Conservation (phyloP, 35 echinoderm and acorn worm species). For the Holothuria glaberrima region DNA sequence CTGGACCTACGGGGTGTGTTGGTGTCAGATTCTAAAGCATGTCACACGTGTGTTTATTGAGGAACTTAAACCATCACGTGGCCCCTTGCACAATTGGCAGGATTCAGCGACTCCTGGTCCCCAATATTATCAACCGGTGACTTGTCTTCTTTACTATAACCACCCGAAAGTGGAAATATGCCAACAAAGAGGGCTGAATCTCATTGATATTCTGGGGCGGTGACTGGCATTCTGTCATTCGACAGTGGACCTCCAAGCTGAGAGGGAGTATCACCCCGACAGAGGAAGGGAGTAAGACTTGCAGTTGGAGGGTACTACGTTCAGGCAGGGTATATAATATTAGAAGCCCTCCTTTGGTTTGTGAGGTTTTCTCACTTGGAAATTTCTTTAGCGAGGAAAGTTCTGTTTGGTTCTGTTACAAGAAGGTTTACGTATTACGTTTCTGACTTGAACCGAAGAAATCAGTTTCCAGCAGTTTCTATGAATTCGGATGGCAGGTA, state of each 20-base stretch:
- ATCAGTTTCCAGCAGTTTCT: constrained; percentile 31
- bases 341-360: too few species aligned
- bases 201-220: constrained; percentile 30
- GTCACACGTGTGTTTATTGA: constrained; percentile 45
- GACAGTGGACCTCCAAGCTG: constrained; percentile 25
- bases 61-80: constrained; percentile 28
- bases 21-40: constrained; percentile 42
- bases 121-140: too few species aligned
- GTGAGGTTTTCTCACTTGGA: too few species aligned
- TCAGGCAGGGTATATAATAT: too few species aligned
- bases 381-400: too few species aligned
- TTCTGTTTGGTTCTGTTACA: too few species aligned
- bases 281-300: too few species aligned
- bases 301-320: too few species aligned
- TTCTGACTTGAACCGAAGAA: not conserved
- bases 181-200: not conserved
- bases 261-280: not conserved
- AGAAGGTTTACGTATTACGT: too few species aligned
- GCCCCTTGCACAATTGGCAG: not conserved
- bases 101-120: too few species aligned
- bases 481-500: constrained; percentile 51
- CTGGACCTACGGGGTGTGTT: constrained; percentile 27
- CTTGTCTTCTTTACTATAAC: too few species aligned
- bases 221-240: constrained; percentile 25
- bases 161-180: not conserved